Evolutionary conservation across 2,113 vertebrate genomes (phyloP), one percentile per base, ranked within the genome.

Genomic region (Oriolus oriolus): DNA sequence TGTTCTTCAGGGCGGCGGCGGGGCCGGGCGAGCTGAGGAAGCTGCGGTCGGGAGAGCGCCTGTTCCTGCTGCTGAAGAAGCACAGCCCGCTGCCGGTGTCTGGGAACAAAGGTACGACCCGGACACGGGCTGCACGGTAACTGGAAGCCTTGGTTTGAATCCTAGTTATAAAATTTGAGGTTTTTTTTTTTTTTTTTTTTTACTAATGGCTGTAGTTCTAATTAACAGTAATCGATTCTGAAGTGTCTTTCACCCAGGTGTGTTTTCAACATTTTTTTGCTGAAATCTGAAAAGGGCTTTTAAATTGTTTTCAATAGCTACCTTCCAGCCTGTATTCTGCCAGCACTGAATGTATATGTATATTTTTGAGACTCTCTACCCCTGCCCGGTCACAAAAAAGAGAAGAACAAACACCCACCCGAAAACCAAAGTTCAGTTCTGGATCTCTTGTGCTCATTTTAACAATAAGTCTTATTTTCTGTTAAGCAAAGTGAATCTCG

Each of bases 21-120:
- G 87, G 90, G 31, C 86, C 97, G 53, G 33, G 52, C 26, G 95
- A 90, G 76, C 76, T 99, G 87, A 97, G 87, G 78, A 93, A 86
- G n/a, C 97, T 99, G 49, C 99, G 98, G 88, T 98, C 98, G 53
- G 99, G 97, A 9, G 99, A 99, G 94, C 97, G 99, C 22, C 96
- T 99, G 69, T 99, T 99, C 84, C 83, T 99, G 70, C 96, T 99
- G 73, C 82, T 99, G 66, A 98, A 97, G 95, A 98, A 97, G 80
- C 96, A 82, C 11, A 37, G 96, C 6, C 98, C 99, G 5, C 83
- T 99, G 13, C 35, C 88, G 1, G 80, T 95, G n/a, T 84, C 82
- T 16, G 22, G 85, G 52, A 83, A 10, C 69, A 98, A 93, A 98
- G 98, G 98, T 98, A 95, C 1, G 20, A 13, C 33, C 2, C 50